Percentiles rank a stretch among this genome's conserved stretches.
These are phyloP conservation scores for Sterrhoptilus dennistouni DNA, from an alignment of 2,113 vertebrate species.

Conservation along the genomic window DNA sequence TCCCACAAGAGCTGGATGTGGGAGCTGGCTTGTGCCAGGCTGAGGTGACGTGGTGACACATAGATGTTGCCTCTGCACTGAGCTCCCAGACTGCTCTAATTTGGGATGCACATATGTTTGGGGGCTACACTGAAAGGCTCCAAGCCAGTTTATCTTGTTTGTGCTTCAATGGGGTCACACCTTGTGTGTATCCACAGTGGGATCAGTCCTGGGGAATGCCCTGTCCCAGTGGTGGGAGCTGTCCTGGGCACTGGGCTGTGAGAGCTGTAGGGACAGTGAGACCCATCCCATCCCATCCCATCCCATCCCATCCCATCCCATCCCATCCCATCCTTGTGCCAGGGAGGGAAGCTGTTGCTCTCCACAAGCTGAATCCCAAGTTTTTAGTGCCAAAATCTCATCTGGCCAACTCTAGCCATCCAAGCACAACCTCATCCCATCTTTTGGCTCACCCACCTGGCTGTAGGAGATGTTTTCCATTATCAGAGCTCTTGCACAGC, in stretches of 20 bases:
- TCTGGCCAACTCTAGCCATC: rapidly evolving
- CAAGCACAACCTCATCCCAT: not conserved
- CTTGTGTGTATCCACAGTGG: rapidly evolving
- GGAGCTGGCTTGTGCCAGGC: not conserved
- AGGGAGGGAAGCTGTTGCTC: not conserved
- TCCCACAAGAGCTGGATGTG: not conserved
- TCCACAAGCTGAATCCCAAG: not conserved
- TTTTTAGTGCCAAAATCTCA: not conserved
- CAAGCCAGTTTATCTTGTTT: not conserved
- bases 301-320: too few species aligned
- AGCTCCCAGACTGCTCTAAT: not conserved
- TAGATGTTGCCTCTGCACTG: not conserved
- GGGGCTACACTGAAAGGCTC: not conserved
- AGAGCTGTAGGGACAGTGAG: too few species aligned
- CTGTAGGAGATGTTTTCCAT: not conserved
- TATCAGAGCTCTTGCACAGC: not conserved
- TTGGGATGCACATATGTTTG: not conserved
- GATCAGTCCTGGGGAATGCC: not conserved
- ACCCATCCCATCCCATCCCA: too few species aligned
- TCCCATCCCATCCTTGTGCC: not conserved
- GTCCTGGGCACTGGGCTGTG: too few species aligned
- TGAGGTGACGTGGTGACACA: not conserved
- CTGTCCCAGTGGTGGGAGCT: not conserved
- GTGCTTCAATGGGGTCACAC: rapidly evolving
- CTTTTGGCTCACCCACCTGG: not conserved